Conservation (phyloP, 2,888 invertebrate species). For the Hoplodrina blanda region DNA sequence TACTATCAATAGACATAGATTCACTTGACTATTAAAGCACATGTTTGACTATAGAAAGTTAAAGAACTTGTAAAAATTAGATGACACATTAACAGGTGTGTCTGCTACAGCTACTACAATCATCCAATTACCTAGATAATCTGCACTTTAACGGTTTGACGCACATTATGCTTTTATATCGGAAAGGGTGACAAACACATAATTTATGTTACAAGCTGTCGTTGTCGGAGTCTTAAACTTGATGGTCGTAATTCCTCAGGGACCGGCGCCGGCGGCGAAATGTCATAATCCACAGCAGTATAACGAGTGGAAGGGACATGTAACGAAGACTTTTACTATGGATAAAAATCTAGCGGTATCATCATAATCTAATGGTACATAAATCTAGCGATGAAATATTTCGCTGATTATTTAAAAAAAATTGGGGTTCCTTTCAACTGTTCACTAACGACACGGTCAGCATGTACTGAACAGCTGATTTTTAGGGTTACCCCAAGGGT, state of each 20-base stretch:
- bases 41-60: neutral
- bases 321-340: no score
- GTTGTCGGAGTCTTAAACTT: conserved; percentile 31
- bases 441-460: no score
- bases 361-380: no score
- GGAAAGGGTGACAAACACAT: conserved; percentile 10
- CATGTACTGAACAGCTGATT: no score
- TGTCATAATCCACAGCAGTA: conserved; percentile 37
- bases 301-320: no score
- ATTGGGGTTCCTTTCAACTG: no score
- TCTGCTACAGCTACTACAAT: neutral
- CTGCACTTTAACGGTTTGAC: conserved; percentile 35
- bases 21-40: neutral
- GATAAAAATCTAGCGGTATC: no score
- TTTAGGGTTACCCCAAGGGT: no score
- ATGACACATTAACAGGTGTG: neutral
- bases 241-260: conserved; percentile 23
- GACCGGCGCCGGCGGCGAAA: conserved; percentile 33
- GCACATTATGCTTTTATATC: conserved; percentile 7
- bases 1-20: neutral
- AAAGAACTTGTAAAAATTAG: neutral
- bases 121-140: conserved; percentile 26
- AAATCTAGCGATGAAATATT: no score
- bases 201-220: conserved; percentile 29
- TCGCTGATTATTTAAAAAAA: no score